A percentile compares a stretch with the other conserved stretches of the same genome.
These are phyloP conservation scores for Gnatocerus cornutus DNA, from an alignment of 2,888 invertebrate species.

Conservation along the genomic window DNA sequence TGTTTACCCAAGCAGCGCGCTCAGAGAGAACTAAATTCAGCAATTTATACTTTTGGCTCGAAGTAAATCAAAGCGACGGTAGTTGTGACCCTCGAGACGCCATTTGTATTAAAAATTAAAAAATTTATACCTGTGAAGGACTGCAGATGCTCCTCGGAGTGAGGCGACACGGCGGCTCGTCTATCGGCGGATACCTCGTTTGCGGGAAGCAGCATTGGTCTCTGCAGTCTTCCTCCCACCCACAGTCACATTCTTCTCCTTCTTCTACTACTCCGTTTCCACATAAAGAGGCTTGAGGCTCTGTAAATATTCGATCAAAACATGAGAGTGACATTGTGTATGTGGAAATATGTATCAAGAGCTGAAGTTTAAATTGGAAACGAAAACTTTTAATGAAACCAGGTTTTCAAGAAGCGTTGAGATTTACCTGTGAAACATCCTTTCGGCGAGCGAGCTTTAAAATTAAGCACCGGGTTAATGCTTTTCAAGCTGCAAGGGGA, in stretches of 20 bases:
- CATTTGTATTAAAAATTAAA: conserved; percentile 7
- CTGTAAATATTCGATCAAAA: conserved; percentile 70
- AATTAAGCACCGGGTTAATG: conserved; percentile 93
- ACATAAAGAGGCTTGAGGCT: conserved; percentile 95
- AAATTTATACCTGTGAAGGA: conserved; percentile 81
- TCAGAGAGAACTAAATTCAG: too few relatives aligned
- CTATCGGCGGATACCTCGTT: conserved; percentile 82
- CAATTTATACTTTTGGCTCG: too few relatives aligned
- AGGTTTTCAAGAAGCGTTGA: conserved; percentile 22
- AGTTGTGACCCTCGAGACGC: too few relatives aligned
- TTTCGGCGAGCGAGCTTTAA: conserved; percentile 90
- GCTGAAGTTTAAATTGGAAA: conserved; percentile 49
- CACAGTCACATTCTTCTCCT: conserved; percentile 99
- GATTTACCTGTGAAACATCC: conserved; percentile 92
- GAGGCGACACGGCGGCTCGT: conserved; percentile 90
- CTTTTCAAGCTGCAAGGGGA: conserved; percentile 94
- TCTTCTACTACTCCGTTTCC: conserved; percentile 98
- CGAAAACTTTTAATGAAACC: conserved; percentile 52
- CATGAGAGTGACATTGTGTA: conserved; percentile 5
- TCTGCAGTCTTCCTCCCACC: conserved; percentile 97
- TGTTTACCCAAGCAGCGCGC: too few relatives aligned
- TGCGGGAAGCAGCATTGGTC: conserved; percentile 96
- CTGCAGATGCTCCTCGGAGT: conserved; percentile 87
- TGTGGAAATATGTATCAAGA: conserved; percentile 36
- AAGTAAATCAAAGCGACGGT: too few relatives aligned